Evolutionary conservation across 1,140 invertebrate genomes (phyloP).

Genomic region (Heliothis virescens): DNA sequence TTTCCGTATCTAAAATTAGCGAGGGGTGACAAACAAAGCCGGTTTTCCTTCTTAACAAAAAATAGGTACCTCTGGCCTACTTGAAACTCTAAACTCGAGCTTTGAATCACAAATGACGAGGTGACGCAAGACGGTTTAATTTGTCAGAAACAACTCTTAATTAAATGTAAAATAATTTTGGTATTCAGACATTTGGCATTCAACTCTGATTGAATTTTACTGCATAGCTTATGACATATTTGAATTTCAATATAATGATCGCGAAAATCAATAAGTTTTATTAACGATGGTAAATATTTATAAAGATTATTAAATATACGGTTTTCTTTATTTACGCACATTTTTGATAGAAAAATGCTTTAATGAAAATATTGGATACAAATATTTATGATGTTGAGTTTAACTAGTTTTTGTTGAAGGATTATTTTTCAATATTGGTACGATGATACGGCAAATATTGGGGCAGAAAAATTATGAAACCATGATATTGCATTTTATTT

Average conservation of each 20-base stretch:
- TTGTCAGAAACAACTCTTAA: slow-evolving; percentile 62
- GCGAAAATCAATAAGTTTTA: neutral
- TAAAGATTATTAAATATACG: too few species aligned
- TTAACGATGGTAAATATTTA: neutral
- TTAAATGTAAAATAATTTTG: slow-evolving; percentile 67
- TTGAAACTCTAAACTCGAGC: slow-evolving; percentile 51
- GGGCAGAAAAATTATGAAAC: neutral
- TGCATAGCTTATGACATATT: slow-evolving; percentile 31
- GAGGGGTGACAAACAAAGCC: slow-evolving; percentile 44
- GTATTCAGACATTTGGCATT: slow-evolving; percentile 66
- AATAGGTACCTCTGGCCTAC: slow-evolving; percentile 52
- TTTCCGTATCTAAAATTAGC: slow-evolving; percentile 27
- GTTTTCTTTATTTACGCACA: too few species aligned
- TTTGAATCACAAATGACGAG: slow-evolving; percentile 66
- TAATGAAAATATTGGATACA: neutral
- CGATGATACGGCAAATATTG: neutral
- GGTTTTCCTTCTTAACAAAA: slow-evolving; percentile 47
- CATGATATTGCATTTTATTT: neutral
- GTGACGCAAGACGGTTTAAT: slow-evolving; percentile 62
- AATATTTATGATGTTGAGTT: neutral
- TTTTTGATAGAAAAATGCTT: too few species aligned
- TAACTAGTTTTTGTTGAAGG: neutral
- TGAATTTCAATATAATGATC: slow-evolving; percentile 29
- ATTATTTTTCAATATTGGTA: neutral
- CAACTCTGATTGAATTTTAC: slow-evolving; percentile 54